These are phyloP conservation scores for Eubasilissa splendida DNA, from an alignment of 2,888 invertebrate genomes.

Conservation along the genomic window DNA sequence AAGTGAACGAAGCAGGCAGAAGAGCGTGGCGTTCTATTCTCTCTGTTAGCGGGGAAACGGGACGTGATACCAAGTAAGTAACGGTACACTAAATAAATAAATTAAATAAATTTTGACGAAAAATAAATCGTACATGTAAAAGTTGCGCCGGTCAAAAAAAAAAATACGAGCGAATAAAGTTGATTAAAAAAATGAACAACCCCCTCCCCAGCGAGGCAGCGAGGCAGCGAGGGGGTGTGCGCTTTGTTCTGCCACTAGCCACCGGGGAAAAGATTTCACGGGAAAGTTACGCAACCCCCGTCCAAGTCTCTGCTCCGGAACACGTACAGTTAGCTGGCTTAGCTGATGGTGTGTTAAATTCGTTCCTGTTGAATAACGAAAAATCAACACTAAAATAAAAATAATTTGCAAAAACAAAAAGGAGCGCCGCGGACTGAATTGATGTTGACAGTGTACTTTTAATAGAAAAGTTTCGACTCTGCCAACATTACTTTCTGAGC, in stretches of 20 bases:
- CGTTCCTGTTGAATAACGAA: too few relatives aligned
- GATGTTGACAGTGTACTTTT: too few relatives aligned
- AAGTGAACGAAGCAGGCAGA: too few relatives aligned
- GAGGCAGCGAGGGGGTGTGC: neutral
- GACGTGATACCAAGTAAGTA: too few relatives aligned
- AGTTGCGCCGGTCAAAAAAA: neutral
- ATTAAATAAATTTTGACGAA: neutral
- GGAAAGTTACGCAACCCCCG: conserved; percentile 28
- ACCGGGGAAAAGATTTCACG: conserved; percentile 23
- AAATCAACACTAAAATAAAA: too few relatives aligned
- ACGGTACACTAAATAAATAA: too few relatives aligned
- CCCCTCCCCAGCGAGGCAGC: neutral
- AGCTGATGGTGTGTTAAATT: conserved; percentile 19
- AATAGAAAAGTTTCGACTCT: too few relatives aligned
- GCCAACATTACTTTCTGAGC: too few relatives aligned
- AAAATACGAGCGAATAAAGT: conserved; percentile 9
- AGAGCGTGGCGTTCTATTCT: too few relatives aligned
- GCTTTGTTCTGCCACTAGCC: conserved; percentile 6
- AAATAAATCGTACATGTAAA: neutral
- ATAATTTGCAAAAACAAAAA: too few relatives aligned
- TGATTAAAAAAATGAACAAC: conserved; percentile 3
- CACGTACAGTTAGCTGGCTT: neutral
- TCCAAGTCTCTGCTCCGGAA: neutral
- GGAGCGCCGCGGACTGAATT: too few relatives aligned
- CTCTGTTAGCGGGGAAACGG: too few relatives aligned